Conservation (phyloP, 2,888 invertebrate species). For the Lasioglossum leucozonium region DNA sequence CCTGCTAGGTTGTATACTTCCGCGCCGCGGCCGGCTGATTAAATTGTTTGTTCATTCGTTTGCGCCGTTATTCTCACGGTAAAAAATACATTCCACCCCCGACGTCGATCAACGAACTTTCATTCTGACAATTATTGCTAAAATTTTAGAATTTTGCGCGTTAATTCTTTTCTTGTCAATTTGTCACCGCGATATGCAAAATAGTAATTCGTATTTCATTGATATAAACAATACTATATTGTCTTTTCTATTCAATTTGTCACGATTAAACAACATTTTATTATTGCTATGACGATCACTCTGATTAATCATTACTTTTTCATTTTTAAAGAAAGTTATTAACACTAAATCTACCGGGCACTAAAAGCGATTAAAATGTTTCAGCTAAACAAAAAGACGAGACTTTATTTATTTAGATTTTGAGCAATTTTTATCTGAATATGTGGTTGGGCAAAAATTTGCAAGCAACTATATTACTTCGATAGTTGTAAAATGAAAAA, state of each 20-base stretch:
- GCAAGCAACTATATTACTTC: too few species aligned
- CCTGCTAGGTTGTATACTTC: constrained; percentile 20
- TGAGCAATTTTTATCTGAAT: too few species aligned
- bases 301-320: not conserved
- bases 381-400: too few species aligned
- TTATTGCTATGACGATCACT: too few species aligned
- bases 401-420: too few species aligned
- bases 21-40: not conserved
- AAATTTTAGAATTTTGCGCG: not conserved
- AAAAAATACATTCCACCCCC: not conserved
- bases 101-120: not conserved
- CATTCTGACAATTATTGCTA: not conserved
- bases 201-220: not conserved
- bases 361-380: too few species aligned
- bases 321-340: not conserved
- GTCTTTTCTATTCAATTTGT: too few species aligned
- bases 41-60: constrained; percentile 16
- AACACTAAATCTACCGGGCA: too few species aligned
- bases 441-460: too few species aligned
- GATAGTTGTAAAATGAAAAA: too few species aligned
- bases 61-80: not conserved
- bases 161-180: not conserved
- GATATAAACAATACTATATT: too few species aligned
- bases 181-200: not conserved
- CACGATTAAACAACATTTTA: too few species aligned